Percentiles rank a stretch among this genome's conserved stretches.
Evolutionary conservation across 2,113 vertebrate species (phyloP).

Genomic region (Chloroceryle aenea): DNA sequence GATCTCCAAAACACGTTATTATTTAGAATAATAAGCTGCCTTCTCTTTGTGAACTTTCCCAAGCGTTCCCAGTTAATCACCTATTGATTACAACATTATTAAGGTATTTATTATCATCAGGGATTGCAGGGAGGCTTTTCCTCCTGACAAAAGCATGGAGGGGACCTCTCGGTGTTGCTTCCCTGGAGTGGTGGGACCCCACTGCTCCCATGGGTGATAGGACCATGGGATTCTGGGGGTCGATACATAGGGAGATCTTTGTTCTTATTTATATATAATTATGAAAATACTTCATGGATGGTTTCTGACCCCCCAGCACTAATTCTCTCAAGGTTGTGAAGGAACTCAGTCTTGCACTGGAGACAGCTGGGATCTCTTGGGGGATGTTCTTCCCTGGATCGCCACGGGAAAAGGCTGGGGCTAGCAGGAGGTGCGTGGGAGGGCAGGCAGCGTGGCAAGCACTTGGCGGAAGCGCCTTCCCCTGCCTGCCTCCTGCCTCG

Average conservation of each 20-base stretch:
- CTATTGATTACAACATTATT: neutral
- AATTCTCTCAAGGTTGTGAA: neutral
- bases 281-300: neutral
- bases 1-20: neutral
- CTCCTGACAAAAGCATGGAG: neutral
- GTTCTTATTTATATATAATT: neutral
- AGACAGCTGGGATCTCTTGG: neutral
- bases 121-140: neutral
- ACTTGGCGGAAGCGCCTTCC: neutral
- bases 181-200: neutral
- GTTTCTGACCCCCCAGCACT: neutral
- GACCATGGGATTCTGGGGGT: neutral
- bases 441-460: neutral
- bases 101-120: neutral
- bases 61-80: neutral
- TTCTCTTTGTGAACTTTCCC: neutral
- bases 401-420: neutral
- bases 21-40: neutral
- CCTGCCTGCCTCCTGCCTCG: conserved; percentile 2
- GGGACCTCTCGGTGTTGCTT: neutral
- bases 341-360: neutral
- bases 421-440: neutral
- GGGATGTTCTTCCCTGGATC: fast-evolving
- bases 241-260: neutral
- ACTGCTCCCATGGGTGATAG: neutral